Base-by-base conservation (phyloP, 2,113 vertebrate species). In the Climacteris rufus region DNA sequence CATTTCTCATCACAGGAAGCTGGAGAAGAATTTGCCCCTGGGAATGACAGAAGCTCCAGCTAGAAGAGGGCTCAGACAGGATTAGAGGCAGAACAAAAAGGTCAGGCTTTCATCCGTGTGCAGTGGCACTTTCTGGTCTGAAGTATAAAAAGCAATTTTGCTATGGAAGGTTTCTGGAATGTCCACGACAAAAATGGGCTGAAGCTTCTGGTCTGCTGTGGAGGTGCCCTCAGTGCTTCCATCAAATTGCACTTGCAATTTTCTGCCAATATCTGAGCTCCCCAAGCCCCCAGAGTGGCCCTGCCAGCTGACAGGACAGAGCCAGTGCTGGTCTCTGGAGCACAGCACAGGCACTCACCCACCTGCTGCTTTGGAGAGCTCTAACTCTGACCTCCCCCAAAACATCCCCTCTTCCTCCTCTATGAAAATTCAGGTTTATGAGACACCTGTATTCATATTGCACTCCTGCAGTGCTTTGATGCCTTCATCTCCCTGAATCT, bases 11-110 rank as follows among this genome's bases (percentile, higher is more conserved):
- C 76, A 91, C 71, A 64, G 94, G 91, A 95, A 96, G 93, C 81
- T 70, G 42, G 78, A 82, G 79, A 87, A 97, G 96, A 97, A 97
- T 95, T 86, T 92, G 87, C 95, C 95, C 76, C 93, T 76, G 86
- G 95, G 95, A 94, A 97, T 44, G 77, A 90, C 50, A 94, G 95
- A 96, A 91, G 91, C 84, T 74, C 72, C 85, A 83, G 70, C 80
- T 86, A 85, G 93, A 96, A 93, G 96, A 95, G 87, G 91, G 93
- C 90, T 96, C 91, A 88, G 87, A 94, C 81, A 88, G 96, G 92
- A 84, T 93, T 92, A 83, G 3, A 45, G 87, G 83, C 70, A 89
- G 68, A 91, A 97, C 94, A 94, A 93, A 95, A 79, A 91, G 86
- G 93, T 85, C 95, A 92, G 81, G 81, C 57, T 75, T 81, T 89